Evolutionary conservation across 2,888 invertebrate species (phyloP).

Genomic region (Helicoverpa assulta): DNA sequence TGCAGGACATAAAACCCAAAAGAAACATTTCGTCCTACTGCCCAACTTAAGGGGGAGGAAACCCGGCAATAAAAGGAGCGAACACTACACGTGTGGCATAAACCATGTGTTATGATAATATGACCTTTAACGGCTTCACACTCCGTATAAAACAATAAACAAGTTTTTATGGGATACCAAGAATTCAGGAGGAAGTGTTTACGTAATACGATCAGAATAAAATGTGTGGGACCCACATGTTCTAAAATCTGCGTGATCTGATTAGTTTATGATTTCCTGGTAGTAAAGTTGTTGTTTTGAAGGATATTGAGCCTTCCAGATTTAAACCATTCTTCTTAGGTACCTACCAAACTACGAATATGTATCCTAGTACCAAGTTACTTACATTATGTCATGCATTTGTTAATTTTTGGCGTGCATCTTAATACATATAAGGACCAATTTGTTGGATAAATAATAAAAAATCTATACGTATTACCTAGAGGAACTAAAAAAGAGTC

Average conservation of each 20-base stretch:
- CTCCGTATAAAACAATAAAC: constrained; percentile 46
- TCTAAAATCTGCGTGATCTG: constrained; percentile 1
- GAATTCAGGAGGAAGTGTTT: constrained; percentile 37
- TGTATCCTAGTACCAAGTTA: too few relatives aligned
- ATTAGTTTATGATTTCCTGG: constrained; percentile 30
- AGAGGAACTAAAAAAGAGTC: not conserved
- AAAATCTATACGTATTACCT: too few relatives aligned
- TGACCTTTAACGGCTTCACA: constrained; percentile 22
- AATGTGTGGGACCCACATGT: constrained; percentile 37
- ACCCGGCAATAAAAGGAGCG: constrained; percentile 20
- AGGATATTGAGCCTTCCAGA: not conserved
- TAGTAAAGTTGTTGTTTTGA: constrained; percentile 12
- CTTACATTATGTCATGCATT: too few relatives aligned
- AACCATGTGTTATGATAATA: constrained; percentile 29
- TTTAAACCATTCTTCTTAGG: too few relatives aligned
- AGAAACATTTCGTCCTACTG: not conserved
- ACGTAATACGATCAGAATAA: constrained; percentile 14
- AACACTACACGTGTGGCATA: constrained; percentile 31
- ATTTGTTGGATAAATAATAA: too few relatives aligned
- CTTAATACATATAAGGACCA: too few relatives aligned
- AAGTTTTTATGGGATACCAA: constrained; percentile 24
- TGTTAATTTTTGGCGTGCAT: too few relatives aligned
- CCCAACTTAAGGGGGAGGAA: not conserved
- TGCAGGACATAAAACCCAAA: too few relatives aligned
- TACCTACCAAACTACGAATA: too few relatives aligned